Evolutionary conservation across 1,140 invertebrate species (phyloP), one percentile per base, ranked within the genome.

Genomic region (Ganaspis sp.): DNA sequence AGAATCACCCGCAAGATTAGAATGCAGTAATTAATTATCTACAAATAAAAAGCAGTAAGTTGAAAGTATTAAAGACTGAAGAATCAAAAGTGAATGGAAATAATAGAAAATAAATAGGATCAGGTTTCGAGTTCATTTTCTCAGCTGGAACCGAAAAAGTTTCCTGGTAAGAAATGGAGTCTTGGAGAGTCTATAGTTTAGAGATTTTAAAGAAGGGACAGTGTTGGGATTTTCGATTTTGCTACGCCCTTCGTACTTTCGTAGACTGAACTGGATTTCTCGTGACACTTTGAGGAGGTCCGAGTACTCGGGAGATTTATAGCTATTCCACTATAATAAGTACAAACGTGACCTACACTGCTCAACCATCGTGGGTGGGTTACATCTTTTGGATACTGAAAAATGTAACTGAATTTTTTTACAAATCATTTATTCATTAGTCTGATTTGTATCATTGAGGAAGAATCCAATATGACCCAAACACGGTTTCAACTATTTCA

Each of bases 201-300:
- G 29, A 34, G 8, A 40, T 40, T 17, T 19, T 3, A 21, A 70
- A 37, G 45, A 75, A 2, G 42, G 23, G 6, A 64, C 9, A 37
- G 38, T 12, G 11, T 34, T 12, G 6, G 12, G 58, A 69, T 15
- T 69, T 23, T 29, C n/a, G 64, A 69, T 75, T 75, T 69, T 53
- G 42, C 45, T 73, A 26, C 29, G 53, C 37, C 19, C 54, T 49
- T 73, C 72, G 11, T 74, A 58, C 58, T 69, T 49, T 42, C 1
- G 9, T 19, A 26, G 21, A 69, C 23, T 69, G 29, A 69, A 21
- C 64, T 19, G 23, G 15, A 19, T 26, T 29, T 29, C 17, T 53
- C 40, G 69, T 19, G 53, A 45, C 29, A 79, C 83, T 87, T 84
- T 79, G 83, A 85, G 83, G 84, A 87, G 85, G 84, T 87, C 85